Conservation (phyloP, 1,140 invertebrate species). For the Stegodyphus dumicola region DNA sequence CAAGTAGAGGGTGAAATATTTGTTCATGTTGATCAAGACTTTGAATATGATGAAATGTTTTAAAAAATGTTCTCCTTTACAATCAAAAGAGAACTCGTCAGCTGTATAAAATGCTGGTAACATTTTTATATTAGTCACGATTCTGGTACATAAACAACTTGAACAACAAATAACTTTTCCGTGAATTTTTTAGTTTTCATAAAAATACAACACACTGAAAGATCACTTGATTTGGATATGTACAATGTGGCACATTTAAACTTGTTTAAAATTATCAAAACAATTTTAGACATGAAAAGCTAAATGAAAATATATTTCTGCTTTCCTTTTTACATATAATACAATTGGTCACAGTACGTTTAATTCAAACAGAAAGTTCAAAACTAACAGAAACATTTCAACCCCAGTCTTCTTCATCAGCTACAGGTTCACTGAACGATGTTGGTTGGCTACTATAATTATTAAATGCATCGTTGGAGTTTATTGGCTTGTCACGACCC, state of each 20-base stretch:
- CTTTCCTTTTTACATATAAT: neutral
- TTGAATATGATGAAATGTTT: constrained; percentile 46
- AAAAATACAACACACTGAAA: too few relatives aligned
- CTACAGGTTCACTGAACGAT: neutral
- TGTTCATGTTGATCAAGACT: constrained; percentile 16
- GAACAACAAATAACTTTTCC: too few relatives aligned
- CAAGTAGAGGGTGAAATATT: constrained; percentile 39
- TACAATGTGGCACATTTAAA: too few relatives aligned
- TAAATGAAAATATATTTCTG: neutral
- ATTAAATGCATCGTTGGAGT: neutral
- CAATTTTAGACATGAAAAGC: neutral
- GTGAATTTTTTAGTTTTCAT: too few relatives aligned
- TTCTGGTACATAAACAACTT: too few relatives aligned
- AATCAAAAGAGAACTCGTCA: too few relatives aligned
- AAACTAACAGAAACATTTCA: neutral
- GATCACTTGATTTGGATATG: too few relatives aligned
- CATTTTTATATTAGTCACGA: too few relatives aligned
- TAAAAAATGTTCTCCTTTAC: neutral
- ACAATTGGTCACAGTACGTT: neutral
- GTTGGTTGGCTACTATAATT: neutral
- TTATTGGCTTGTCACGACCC: neutral
- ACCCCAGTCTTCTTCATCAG: neutral
- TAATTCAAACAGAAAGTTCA: neutral
- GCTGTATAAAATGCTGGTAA: too few relatives aligned
- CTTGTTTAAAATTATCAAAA: too few relatives aligned